Conservation (phyloP, 2,113 vertebrate species). For the Drymodes brunneopygia region DNA sequence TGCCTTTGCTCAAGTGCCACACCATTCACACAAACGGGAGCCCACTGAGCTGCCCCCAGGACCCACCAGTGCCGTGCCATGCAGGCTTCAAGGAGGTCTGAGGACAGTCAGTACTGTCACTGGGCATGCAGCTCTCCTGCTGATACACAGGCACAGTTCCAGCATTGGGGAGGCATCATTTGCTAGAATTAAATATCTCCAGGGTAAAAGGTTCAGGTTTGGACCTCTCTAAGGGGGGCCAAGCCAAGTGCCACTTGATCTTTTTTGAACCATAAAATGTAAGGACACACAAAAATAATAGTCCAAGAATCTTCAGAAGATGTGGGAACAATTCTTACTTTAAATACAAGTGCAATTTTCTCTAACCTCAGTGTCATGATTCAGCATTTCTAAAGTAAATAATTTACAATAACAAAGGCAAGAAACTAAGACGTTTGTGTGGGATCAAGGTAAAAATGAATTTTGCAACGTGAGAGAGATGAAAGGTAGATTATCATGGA, state of each 20-base stretch:
- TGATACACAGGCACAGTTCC: neutral
- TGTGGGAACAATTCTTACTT: conserved; percentile 47
- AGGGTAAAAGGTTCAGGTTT: neutral
- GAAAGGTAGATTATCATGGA: conserved; percentile 62
- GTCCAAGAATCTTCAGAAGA: conserved; percentile 27
- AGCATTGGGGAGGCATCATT: accelerated
- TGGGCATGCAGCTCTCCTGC: neutral
- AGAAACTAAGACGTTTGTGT: conserved; percentile 21
- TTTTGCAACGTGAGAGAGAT: conserved; percentile 6
- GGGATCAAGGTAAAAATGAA: conserved; percentile 58
- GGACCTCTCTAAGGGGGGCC: neutral
- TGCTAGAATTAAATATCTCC: neutral
- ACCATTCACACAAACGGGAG: accelerated
- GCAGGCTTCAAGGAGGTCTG: neutral
- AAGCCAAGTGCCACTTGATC: neutral
- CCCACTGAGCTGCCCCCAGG: neutral
- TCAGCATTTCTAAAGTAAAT: conserved; percentile 64
- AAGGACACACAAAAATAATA: conserved; percentile 27
- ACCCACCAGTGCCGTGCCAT: neutral
- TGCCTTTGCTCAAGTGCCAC: neutral
- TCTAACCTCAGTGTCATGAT: conserved; percentile 52
- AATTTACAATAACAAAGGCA: conserved; percentile 59
- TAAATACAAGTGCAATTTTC: conserved; percentile 27
- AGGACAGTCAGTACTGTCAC: neutral
- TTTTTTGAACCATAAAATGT: neutral